These are phyloP conservation scores for Ellobius talpinus DNA, from an alignment of 2,113 vertebrate genomes.

Conservation along the genomic window DNA sequence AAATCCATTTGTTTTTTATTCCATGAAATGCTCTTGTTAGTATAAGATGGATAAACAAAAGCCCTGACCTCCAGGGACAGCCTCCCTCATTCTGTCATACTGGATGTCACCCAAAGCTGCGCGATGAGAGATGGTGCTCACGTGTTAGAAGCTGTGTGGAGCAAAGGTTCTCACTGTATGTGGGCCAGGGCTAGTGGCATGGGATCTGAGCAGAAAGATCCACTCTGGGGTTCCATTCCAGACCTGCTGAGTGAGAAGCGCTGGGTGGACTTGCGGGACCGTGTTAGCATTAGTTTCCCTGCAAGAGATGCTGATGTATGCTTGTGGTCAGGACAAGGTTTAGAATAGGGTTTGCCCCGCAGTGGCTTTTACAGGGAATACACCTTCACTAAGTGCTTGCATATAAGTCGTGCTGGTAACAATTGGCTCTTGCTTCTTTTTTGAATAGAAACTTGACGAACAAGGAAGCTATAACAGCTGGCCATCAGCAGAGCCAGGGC, in stretches of 20 bases:
- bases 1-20: neutral
- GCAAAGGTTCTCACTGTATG: neutral
- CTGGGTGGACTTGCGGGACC: neutral
- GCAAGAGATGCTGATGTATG: neutral
- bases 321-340: neutral
- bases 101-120: neutral
- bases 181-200: neutral
- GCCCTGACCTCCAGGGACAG: neutral
- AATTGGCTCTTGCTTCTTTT: neutral
- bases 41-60: neutral
- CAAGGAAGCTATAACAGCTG: neutral
- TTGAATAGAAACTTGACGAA: neutral
- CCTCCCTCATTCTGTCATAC: neutral
- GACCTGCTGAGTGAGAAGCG: neutral
- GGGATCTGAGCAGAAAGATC: neutral
- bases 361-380: neutral
- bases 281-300: neutral
- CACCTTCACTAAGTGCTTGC: neutral
- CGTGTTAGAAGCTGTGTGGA: fast-evolving
- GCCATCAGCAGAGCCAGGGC: neutral
- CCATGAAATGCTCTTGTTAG: neutral
- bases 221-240: neutral
- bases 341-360: neutral
- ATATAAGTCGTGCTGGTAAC: neutral
- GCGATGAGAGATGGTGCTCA: neutral